phyloP scores from a whole-genome alignment of 2,797 vertebrate genomes.

The Florisuga fusca region DNA sequence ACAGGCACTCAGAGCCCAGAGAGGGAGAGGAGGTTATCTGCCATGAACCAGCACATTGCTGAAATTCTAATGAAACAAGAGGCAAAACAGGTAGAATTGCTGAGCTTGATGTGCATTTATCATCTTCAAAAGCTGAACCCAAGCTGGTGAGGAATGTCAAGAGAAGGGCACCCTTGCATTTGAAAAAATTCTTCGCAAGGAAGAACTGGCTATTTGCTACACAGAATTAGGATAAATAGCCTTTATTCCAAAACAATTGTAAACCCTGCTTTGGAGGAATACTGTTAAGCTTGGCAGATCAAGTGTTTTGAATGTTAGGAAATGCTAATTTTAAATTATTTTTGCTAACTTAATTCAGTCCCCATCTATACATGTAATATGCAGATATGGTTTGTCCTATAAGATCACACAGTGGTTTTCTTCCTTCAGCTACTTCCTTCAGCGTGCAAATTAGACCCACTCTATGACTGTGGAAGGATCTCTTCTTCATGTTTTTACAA shows the following conservation, averaged over 20 bases:
- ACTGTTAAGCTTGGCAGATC: background rate
- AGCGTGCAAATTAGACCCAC: background rate
- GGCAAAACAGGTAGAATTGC: conserved; percentile 66
- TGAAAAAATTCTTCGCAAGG: conserved; percentile 46
- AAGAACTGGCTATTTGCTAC: conserved; percentile 1
- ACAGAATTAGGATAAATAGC: background rate
- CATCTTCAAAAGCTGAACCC: conserved; percentile 58
- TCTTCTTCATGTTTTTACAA: background rate
- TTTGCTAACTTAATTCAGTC: background rate
- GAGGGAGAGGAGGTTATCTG: conserved; percentile 39
- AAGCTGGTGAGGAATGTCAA: conserved; percentile 41
- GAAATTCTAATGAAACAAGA: conserved; percentile 65
- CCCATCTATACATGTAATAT: background rate
- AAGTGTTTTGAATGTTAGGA: background rate
- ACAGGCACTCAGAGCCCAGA: background rate
- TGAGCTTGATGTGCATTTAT: conserved; percentile 64
- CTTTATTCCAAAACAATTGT: conserved; percentile 12
- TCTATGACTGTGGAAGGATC: background rate
- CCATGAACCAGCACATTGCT: conserved; percentile 38
- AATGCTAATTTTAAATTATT: background rate
- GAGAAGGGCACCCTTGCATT: conserved; percentile 57
- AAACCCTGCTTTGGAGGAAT: background rate
- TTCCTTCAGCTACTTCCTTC: background rate
- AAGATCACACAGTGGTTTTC: background rate
- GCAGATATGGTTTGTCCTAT: background rate